A percentile compares a stretch with the other conserved stretches of the same genome.
Evolutionary conservation across 2,113 vertebrate species (phyloP).

Genomic region (Tyrannus savana): DNA sequence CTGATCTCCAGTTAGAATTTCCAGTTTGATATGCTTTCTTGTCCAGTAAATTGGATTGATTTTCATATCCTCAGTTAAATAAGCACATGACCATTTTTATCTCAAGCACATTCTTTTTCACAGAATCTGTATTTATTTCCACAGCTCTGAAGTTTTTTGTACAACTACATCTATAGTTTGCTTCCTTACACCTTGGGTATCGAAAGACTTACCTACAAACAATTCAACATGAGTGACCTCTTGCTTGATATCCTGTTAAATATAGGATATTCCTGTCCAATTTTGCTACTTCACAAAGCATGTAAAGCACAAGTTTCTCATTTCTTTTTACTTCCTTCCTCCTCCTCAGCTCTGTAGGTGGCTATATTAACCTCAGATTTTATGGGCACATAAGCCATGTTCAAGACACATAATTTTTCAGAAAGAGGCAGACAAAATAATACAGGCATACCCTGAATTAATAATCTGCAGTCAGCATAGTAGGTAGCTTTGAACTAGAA

Average conservation of each 20-base stretch:
- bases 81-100: neutral
- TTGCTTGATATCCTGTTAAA: neutral
- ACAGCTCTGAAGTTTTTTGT: neutral
- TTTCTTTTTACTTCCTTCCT: neutral
- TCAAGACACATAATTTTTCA: neutral
- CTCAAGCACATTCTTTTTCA: neutral
- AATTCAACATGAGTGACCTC: neutral
- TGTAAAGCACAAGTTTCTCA: neutral
- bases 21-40: neutral
- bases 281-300: neutral
- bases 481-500: neutral
- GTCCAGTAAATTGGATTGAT: neutral
- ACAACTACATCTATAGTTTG: neutral
- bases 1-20: neutral
- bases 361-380: neutral
- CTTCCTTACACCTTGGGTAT: neutral
- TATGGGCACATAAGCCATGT: neutral
- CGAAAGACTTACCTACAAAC: neutral
- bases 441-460: neutral
- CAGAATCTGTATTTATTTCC: neutral
- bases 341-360: neutral
- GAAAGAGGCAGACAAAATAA: neutral
- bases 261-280: neutral
- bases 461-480: neutral
- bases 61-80: neutral